A percentile compares a stretch with the other conserved stretches of the same genome.
Evolutionary conservation across 2,113 vertebrate species (phyloP).

Genomic region (Centropus bengalensis): DNA sequence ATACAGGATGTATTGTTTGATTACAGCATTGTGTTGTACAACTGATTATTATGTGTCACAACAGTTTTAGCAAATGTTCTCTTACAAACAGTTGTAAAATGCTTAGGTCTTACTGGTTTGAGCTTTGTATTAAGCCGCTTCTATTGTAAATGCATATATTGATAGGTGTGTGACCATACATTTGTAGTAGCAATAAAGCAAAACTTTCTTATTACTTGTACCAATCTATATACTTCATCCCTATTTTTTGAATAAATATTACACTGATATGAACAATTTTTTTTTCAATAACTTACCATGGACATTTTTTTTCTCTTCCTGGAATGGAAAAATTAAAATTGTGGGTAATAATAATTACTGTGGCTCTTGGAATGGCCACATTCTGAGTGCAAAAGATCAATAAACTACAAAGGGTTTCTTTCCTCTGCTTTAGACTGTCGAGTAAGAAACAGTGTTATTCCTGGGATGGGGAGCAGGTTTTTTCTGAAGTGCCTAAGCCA

Average conservation of each 20-base stretch:
- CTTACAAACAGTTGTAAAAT: slow-evolving; percentile 42
- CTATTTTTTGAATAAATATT: slow-evolving; percentile 58
- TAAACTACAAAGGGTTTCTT: neutral
- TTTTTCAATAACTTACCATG: neutral
- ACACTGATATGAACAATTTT: slow-evolving; percentile 42
- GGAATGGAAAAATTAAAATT: neutral
- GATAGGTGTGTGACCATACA: neutral
- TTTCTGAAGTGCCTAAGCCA: neutral
- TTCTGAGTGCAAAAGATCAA: neutral
- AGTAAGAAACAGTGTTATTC: neutral
- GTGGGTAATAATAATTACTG: neutral
- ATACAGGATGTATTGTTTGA: neutral
- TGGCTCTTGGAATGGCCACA: neutral
- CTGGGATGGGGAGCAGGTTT: neutral
- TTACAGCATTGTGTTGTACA: slow-evolving; percentile 25
- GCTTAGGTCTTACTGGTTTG: slow-evolving; percentile 1
- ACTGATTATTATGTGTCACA: neutral
- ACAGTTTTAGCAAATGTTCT: slow-evolving; percentile 35
- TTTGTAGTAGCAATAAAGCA: slow-evolving; percentile 65
- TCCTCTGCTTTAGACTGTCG: neutral
- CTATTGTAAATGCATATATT: slow-evolving; percentile 4
- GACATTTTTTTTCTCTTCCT: neutral
- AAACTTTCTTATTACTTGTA: slow-evolving; percentile 41
- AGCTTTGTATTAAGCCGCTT: slow-evolving; percentile 63
- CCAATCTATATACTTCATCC: slow-evolving; percentile 20